Conservation (phyloP, 2,113 vertebrate genomes). For the Alligator sinensis region DNA sequence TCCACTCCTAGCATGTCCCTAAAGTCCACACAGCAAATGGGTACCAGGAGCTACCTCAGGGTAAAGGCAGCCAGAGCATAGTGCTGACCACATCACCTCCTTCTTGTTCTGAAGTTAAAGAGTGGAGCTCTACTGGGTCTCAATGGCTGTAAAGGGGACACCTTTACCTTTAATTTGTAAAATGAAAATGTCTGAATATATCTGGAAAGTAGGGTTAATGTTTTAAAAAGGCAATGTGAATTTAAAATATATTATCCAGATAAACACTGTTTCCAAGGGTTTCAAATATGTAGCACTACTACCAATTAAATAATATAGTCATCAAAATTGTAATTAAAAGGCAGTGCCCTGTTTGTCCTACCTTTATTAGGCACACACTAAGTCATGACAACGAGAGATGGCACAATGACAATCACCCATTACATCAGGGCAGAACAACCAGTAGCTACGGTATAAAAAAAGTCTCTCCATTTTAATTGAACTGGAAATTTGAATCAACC, state of each 20-base stretch:
- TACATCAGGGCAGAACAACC: conserved; percentile 14
- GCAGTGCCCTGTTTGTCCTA: background rate
- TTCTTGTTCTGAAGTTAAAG: too few relatives aligned
- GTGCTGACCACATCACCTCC: too few relatives aligned
- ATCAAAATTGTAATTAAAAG: conserved; percentile 26
- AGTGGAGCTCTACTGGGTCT: too few relatives aligned
- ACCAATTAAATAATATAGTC: background rate
- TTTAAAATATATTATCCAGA: conserved; percentile 43
- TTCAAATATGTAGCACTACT: background rate
- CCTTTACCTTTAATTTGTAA: too few relatives aligned
- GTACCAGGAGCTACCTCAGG: too few relatives aligned
- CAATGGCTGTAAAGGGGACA: too few relatives aligned
- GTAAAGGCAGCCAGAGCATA: too few relatives aligned
- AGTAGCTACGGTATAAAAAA: conserved; percentile 45
- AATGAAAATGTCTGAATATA: background rate
- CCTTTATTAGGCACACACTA: conserved; percentile 37
- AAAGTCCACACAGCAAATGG: too few relatives aligned
- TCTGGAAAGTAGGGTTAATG: conserved; percentile 38
- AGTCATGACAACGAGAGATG: background rate
- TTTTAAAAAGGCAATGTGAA: conserved; percentile 50
- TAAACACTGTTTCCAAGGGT: conserved; percentile 4
- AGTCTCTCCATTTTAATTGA: conserved; percentile 59
- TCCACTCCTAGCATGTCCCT: too few relatives aligned
- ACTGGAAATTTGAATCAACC: conserved; percentile 37
- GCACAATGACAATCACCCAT: background rate